A percentile compares a stretch with the other conserved stretches of the same genome.
Conservation (phyloP, 1,140 invertebrate genomes). For the Camponotus pennsylvanicus region DNA sequence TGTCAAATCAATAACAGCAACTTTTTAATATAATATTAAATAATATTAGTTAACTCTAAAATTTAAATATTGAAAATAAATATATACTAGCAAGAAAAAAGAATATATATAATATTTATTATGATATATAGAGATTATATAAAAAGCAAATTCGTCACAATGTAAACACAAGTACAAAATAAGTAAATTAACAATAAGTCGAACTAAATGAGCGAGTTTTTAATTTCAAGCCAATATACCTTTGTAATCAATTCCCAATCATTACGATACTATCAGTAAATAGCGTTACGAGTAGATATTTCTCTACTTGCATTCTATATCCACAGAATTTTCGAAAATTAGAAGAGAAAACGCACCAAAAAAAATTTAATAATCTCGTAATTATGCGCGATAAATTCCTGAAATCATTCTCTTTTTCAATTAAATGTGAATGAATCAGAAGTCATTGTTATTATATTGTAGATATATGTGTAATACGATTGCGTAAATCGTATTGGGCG, state of each 20-base stretch:
- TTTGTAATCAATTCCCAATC: neutral
- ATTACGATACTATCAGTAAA: constrained; percentile 26
- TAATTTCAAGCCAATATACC: constrained; percentile 31
- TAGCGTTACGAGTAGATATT: neutral
- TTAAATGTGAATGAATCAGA: constrained; percentile 56
- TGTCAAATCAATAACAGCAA: neutral
- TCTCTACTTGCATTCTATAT: neutral
- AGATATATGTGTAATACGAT: constrained; percentile 5
- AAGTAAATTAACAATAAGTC: constrained; percentile 17
- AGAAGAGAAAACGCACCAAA: neutral
- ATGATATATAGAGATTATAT: neutral
- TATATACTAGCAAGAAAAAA: too few relatives aligned
- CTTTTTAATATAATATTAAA: neutral
- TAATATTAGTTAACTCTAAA: neutral
- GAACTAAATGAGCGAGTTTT: constrained; percentile 23
- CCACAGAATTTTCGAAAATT: constrained; percentile 3
- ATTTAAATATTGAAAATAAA: neutral
- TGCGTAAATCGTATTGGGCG: constrained; percentile 67
- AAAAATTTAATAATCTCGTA: constrained; percentile 17
- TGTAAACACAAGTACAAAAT: neutral
- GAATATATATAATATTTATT: neutral
- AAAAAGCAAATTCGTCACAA: neutral
- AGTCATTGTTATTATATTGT: neutral
- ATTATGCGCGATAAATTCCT: constrained; percentile 20
- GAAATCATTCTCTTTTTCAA: constrained; percentile 58